Conservation (phyloP, 2,888 invertebrate species). For the Eueremaeus valkanovi region DNA sequence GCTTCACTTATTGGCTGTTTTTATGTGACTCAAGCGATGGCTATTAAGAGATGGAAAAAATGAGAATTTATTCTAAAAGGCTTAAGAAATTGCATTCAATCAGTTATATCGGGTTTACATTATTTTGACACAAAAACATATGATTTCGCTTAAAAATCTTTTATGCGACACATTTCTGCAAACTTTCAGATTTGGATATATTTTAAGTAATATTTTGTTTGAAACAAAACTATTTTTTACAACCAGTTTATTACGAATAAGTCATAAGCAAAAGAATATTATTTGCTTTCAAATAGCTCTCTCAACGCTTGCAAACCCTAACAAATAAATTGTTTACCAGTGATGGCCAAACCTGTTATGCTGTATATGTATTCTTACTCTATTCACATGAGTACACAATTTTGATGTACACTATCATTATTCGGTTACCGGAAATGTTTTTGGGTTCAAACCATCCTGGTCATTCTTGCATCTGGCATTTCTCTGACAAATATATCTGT, state of each 20-base stretch:
- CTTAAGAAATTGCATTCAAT: background rate
- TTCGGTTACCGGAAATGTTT: too few species aligned
- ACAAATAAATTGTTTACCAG: background rate
- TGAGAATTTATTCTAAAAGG: background rate
- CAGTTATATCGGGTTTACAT: background rate
- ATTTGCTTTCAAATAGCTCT: background rate
- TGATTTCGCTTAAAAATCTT: background rate
- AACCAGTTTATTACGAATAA: constrained; percentile 1
- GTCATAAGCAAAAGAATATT: background rate
- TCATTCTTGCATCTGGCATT: too few species aligned
- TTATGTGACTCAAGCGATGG: too few species aligned
- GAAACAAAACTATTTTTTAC: background rate
- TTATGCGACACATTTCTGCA: background rate
- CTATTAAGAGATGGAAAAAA: background rate
- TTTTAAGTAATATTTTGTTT: background rate
- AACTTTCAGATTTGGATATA: background rate
- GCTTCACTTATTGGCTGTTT: too few species aligned
- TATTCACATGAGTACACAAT: too few species aligned
- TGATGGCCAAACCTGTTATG: too few species aligned
- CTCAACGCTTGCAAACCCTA: background rate
- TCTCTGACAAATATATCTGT: too few species aligned
- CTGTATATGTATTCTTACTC: too few species aligned
- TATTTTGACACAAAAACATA: constrained; percentile 11
- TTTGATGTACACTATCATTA: too few species aligned
- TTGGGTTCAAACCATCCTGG: too few species aligned